Conservation (phyloP, 1,140 invertebrate species). For the Callitettix versicolor region DNA sequence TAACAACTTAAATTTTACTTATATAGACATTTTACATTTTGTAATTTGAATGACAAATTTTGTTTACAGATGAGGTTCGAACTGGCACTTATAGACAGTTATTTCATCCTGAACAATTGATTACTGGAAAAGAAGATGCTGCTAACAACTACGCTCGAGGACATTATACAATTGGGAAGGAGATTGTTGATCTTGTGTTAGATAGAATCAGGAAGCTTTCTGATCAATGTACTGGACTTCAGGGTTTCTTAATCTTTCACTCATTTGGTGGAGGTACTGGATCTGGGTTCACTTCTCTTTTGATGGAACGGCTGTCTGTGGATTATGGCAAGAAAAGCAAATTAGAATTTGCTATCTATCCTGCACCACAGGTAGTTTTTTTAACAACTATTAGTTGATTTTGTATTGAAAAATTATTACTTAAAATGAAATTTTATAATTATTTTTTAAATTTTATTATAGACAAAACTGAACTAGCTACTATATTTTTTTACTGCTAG, state of each 20-base stretch:
- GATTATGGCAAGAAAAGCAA: constrained; percentile 62
- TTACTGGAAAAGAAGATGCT: constrained; percentile 54
- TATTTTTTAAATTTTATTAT: too few species aligned
- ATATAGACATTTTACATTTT: too few species aligned
- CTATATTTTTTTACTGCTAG: too few species aligned
- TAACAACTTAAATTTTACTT: too few species aligned
- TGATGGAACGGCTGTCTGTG: constrained; percentile 54
- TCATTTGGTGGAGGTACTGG: constrained; percentile 88
- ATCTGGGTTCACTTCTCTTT: constrained; percentile 52
- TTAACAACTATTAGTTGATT: background rate
- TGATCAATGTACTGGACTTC: constrained; percentile 69
- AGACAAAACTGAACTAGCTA: too few species aligned
- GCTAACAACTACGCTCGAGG: constrained; percentile 57
- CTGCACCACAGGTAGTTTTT: constrained; percentile 47
- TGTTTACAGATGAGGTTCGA: constrained; percentile 41
- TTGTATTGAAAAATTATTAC: too few species aligned
- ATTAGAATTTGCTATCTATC: constrained; percentile 57
- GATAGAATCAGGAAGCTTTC: constrained; percentile 58
- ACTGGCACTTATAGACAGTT: constrained; percentile 46
- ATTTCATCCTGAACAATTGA: constrained; percentile 51
- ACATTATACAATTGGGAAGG: constrained; percentile 66
- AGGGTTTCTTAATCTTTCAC: constrained; percentile 78
- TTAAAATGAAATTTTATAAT: too few species aligned
- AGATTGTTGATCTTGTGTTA: constrained; percentile 59
- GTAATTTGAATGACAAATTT: background rate